A percentile compares a stretch with the other conserved stretches of the same genome.
phyloP scores from a whole-genome alignment of 1,140 invertebrate species.

The Orchestia grillus region DNA sequence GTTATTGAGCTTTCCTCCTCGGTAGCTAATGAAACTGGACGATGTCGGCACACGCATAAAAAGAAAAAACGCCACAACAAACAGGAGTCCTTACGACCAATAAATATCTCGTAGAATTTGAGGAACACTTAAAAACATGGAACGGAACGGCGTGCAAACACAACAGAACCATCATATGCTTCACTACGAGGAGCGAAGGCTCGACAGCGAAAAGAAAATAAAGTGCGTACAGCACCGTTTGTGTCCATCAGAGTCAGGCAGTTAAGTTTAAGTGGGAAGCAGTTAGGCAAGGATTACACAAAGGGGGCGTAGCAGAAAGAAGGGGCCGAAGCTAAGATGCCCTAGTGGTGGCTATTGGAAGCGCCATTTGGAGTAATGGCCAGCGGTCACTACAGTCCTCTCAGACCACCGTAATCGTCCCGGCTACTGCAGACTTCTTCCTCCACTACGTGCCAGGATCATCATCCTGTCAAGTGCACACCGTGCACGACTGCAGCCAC shows the following conservation, averaged over 20 bases:
- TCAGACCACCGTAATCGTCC: not conserved
- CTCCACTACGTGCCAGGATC: not conserved
- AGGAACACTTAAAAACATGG: not conserved
- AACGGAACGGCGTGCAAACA: not conserved
- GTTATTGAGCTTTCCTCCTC: not conserved
- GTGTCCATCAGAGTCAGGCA: constrained; percentile 48
- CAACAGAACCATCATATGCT: constrained; percentile 11
- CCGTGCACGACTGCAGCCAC: not conserved
- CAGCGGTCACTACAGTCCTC: not conserved
- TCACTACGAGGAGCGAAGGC: not conserved
- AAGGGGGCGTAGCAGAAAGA: constrained; percentile 45
- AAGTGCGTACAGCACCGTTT: constrained; percentile 18
- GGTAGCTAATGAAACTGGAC: not conserved
- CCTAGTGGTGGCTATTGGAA: constrained; percentile 32
- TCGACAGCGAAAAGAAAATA: not conserved
- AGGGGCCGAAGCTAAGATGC: constrained; percentile 40
- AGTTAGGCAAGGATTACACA: constrained; percentile 53
- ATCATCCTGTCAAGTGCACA: not conserved
- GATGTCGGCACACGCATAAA: not conserved
- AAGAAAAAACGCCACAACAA: not conserved
- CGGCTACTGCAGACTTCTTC: not conserved
- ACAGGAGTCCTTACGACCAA: not conserved
- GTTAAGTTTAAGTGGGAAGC: constrained; percentile 52
- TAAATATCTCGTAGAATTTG: not conserved
- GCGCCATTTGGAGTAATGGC: constrained; percentile 29